Conservation (phyloP, 2,113 vertebrate species). For the Pteruthius melanotis region DNA sequence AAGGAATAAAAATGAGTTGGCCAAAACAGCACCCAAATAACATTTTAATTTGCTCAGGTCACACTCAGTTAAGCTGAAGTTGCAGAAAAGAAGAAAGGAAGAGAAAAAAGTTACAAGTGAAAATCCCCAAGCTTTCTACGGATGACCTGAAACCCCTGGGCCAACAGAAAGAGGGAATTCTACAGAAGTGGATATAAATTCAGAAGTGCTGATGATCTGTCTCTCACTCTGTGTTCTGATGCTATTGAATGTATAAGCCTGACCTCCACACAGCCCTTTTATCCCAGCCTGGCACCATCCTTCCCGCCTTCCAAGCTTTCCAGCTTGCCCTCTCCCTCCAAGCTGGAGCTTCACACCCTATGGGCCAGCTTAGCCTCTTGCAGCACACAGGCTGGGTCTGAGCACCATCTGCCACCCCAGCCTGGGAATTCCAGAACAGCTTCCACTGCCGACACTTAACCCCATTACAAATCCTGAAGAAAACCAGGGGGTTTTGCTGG, state of each 20-base stretch:
- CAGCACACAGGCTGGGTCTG: background rate
- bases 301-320: background rate
- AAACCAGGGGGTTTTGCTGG: rapidly evolving
- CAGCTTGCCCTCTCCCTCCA: background rate
- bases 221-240: background rate
- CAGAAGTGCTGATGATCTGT: too few relatives aligned
- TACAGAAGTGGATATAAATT: background rate
- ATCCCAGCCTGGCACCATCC: background rate
- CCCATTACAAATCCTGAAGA: background rate
- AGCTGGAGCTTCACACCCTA: background rate
- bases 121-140: background rate
- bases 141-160: background rate
- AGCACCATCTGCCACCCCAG: background rate
- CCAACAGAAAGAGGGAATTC: background rate
- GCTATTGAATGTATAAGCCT: too few relatives aligned
- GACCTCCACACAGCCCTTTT: background rate
- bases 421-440: background rate
- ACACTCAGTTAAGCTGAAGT: background rate
- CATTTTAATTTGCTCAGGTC: background rate
- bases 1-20: background rate
- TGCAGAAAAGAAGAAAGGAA: background rate
- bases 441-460: background rate
- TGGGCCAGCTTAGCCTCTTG: background rate
- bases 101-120: background rate
- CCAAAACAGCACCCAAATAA: background rate